These are phyloP conservation scores for Lomographa bimaculata DNA, from an alignment of 2,888 invertebrate species.

Conservation along the genomic window DNA sequence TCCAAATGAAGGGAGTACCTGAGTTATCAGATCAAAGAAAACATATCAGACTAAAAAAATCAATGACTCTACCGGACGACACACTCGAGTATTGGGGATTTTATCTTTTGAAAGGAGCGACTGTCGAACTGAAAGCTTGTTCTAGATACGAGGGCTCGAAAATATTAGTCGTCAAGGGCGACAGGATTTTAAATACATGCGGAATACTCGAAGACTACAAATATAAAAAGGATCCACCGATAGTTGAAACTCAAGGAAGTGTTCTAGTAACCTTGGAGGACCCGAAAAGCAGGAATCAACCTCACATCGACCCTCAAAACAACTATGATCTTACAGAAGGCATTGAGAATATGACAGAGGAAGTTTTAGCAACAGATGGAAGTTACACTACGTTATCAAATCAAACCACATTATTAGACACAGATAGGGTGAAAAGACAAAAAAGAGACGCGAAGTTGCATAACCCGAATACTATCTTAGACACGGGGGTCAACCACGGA, in stretches of 20 bases:
- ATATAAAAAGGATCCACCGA: constrained; percentile 85
- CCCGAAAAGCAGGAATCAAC: constrained; percentile 39
- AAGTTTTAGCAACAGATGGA: too few relatives aligned
- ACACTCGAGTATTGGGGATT: constrained; percentile 95
- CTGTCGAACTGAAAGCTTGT: constrained; percentile 90
- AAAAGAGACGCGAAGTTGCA: constrained; percentile 57
- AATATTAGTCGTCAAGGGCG: constrained; percentile 91
- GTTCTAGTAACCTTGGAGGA: constrained; percentile 73
- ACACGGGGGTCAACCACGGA: constrained; percentile 90
- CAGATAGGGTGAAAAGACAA: constrained; percentile 52
- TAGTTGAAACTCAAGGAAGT: constrained; percentile 84
- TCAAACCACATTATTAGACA: constrained; percentile 9
- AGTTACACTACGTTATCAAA: not conserved
- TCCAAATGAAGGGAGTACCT: constrained; percentile 88
- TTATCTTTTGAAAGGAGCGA: constrained; percentile 90
- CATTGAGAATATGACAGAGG: too few relatives aligned
- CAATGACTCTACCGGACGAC: constrained; percentile 92
- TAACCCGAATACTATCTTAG: constrained; percentile 83
- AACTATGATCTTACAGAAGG: too few relatives aligned
- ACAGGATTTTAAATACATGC: constrained; percentile 89
- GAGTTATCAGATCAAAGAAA: constrained; percentile 87
- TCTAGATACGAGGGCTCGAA: constrained; percentile 91
- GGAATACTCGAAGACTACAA: constrained; percentile 89
- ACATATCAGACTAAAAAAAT: constrained; percentile 90
- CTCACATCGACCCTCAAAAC: constrained; percentile 12